These are phyloP conservation scores for Paralichthys olivaceus DNA, from an alignment of 2,113 vertebrate genomes.

Conservation along the genomic window DNA sequence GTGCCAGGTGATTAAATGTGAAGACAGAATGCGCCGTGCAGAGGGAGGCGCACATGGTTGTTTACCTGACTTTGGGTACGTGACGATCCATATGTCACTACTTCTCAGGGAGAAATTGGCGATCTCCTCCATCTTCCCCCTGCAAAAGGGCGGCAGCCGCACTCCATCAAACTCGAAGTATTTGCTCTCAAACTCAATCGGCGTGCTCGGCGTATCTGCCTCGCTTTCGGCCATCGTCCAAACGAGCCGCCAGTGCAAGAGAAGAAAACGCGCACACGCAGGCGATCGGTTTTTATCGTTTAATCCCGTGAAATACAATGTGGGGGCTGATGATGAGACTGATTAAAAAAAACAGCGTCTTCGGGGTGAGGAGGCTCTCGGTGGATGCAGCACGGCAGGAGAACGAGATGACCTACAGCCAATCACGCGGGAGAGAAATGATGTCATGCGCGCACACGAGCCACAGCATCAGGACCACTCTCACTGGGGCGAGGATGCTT, in stretches of 20 bases:
- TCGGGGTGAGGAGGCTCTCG: constrained; percentile 26
- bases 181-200: constrained; percentile 97
- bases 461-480: constrained; percentile 80
- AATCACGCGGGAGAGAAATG: constrained; percentile 79
- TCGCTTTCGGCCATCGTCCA: constrained; percentile 95
- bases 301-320: neutral
- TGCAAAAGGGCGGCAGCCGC: constrained; percentile 97
- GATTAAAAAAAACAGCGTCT: constrained; percentile 1
- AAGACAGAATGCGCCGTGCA: neutral
- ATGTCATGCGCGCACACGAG: constrained; percentile 82
- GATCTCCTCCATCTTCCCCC: constrained; percentile 98
- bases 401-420: constrained; percentile 66
- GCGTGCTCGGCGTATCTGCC: constrained; percentile 95
- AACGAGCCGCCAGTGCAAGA: constrained; percentile 24
- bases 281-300: neutral
- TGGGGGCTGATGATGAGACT: neutral
- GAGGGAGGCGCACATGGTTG: constrained; percentile 13
- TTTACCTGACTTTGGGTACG: constrained; percentile 97
- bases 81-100: constrained; percentile 97
- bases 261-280: neutral
- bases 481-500: neutral
- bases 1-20: too few species aligned
- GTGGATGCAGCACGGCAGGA: constrained; percentile 43
- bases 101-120: constrained; percentile 92
- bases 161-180: constrained; percentile 98